Percentiles rank a stretch among this genome's conserved stretches.
Conservation (phyloP, 2,888 invertebrate species). For the Erebia epiphron region DNA sequence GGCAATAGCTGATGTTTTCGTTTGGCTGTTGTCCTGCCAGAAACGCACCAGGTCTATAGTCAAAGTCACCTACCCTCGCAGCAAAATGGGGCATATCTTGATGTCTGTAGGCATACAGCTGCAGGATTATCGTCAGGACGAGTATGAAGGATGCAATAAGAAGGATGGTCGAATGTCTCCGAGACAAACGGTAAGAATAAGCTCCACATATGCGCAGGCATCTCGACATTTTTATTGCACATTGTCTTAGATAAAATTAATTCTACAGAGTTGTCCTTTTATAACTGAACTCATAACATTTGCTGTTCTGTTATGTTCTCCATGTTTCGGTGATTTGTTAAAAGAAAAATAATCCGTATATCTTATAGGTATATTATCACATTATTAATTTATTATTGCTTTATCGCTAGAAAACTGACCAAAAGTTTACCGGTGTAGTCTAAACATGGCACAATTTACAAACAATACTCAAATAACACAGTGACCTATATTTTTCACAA, state of each 20-base stretch:
- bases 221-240: constrained; percentile 68
- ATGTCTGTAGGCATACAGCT: constrained; percentile 65
- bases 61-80: constrained; percentile 64
- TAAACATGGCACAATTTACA: constrained; percentile 27
- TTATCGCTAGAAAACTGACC: background rate
- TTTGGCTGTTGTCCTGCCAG: constrained; percentile 75
- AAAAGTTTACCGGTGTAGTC: constrained; percentile 11
- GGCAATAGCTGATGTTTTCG: constrained; percentile 81
- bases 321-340: background rate
- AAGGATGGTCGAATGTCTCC: constrained; percentile 67
- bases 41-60: constrained; percentile 72
- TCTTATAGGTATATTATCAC: too few relatives aligned
- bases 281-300: background rate
- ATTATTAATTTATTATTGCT: background rate
- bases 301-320: background rate
- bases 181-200: constrained; percentile 69
- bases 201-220: constrained; percentile 72
- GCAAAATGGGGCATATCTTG: constrained; percentile 50
- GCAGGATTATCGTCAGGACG: constrained; percentile 62
- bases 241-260: constrained; percentile 51
- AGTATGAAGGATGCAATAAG: constrained; percentile 62
- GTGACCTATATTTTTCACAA: constrained; percentile 23
- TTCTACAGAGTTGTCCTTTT: constrained; percentile 15
- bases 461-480: constrained; percentile 16
- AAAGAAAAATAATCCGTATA: background rate